Evolutionary conservation across 1,140 invertebrate species (phyloP).

Genomic region (Monomorium pharaonis): DNA sequence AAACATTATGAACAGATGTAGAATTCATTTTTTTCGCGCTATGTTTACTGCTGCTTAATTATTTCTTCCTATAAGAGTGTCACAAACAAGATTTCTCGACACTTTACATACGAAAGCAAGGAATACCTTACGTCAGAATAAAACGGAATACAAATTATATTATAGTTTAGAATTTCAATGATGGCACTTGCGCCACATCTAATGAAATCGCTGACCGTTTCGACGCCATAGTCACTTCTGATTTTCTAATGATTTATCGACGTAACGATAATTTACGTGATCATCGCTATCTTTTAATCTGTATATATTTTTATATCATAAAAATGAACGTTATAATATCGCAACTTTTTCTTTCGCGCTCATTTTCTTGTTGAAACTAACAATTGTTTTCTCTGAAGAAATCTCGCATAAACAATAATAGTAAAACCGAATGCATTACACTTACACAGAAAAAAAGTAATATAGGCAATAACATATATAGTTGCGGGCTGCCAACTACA

Average conservation of each 20-base stretch:
- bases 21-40: neutral
- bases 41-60: neutral
- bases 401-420: neutral
- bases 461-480: too few relatives aligned
- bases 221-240: constrained; percentile 7
- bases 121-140: constrained; percentile 34
- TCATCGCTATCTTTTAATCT: neutral
- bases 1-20: neutral
- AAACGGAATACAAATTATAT: constrained; percentile 39
- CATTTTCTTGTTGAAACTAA: neutral
- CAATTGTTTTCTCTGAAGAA: neutral
- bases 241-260: constrained; percentile 35
- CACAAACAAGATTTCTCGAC: neutral
- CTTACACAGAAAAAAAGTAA: too few relatives aligned
- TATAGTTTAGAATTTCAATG: constrained; percentile 32
- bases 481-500: too few relatives aligned
- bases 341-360: neutral
- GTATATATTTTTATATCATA: neutral
- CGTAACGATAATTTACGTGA: neutral
- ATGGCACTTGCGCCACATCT: neutral
- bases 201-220: constrained; percentile 22
- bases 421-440: neutral
- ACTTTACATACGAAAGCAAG: constrained; percentile 6
- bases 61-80: neutral
- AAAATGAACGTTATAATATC: neutral